phyloP scores from a whole-genome alignment of 2,888 invertebrate species.

The Drosophila falleni region DNA sequence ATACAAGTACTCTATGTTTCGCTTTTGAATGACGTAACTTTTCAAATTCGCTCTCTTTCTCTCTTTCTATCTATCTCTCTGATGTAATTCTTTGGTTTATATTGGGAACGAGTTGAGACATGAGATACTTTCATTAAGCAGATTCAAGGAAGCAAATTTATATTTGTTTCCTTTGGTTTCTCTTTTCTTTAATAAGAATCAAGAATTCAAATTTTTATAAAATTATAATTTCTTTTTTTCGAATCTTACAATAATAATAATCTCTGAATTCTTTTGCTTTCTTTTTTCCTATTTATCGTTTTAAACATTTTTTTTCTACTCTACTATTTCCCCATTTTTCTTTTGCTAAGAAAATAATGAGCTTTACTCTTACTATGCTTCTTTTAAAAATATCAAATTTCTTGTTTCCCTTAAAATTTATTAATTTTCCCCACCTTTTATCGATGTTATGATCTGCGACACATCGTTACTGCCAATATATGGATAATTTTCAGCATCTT shows the following conservation, averaged over 20 bases:
- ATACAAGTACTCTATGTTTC: not conserved
- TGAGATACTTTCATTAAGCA: slow-evolving; percentile 3
- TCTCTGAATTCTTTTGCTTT: too few species aligned
- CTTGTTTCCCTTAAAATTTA: not conserved
- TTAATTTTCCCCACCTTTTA: slow-evolving; percentile 68
- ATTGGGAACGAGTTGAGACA: not conserved
- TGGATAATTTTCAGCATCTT: slow-evolving; percentile 79
- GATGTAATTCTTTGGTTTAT: slow-evolving; percentile 1
- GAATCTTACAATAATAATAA: too few species aligned
- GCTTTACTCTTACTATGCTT: too few species aligned
- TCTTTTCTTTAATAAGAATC: too few species aligned
- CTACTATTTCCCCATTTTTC: too few species aligned
- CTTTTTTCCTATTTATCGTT: too few species aligned
- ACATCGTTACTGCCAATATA: slow-evolving; percentile 58
- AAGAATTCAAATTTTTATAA: not conserved
- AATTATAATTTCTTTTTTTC: too few species aligned
- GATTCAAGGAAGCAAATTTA: not conserved
- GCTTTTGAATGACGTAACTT: slow-evolving; percentile 4
- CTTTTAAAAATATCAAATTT: not conserved
- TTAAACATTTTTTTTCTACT: too few species aligned
- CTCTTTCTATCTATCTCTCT: not conserved
- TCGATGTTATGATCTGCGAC: slow-evolving; percentile 71
- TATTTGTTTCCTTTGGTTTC: not conserved
- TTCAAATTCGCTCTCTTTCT: not conserved
- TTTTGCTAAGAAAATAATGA: too few species aligned